phyloP scores from a whole-genome alignment of 1,140 invertebrate species.

The Drosophila nikananu region DNA sequence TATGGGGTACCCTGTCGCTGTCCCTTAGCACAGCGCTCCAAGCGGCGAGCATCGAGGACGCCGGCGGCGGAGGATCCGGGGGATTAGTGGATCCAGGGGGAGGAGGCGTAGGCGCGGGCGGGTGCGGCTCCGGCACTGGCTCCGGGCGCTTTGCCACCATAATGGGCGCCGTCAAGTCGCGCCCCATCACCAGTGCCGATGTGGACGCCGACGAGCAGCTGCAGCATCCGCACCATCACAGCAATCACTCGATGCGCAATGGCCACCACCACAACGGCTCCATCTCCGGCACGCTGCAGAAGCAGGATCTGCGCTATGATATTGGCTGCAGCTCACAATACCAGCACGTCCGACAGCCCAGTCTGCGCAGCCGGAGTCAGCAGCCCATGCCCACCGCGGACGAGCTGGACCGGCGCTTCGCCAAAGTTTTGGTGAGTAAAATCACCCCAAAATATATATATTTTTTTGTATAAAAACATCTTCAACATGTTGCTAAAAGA shows the following conservation, averaged over 20 bases:
- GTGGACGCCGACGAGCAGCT: slow-evolving; percentile 59
- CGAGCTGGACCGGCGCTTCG: slow-evolving; percentile 96
- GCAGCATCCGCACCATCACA: slow-evolving; percentile 37
- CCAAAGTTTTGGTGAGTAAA: slow-evolving; percentile 96
- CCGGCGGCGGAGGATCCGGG: slow-evolving; percentile 60
- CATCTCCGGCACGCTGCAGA: slow-evolving; percentile 59
- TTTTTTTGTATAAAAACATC: not conserved
- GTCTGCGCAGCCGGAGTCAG: slow-evolving; percentile 91
- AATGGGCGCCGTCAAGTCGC: slow-evolving; percentile 82
- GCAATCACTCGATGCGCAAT: slow-evolving; percentile 65
- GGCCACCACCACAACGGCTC: slow-evolving; percentile 50
- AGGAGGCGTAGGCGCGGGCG: slow-evolving; percentile 27
- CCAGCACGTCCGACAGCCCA: slow-evolving; percentile 88
- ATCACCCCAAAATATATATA: not conserved
- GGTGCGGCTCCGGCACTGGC: slow-evolving; percentile 29
- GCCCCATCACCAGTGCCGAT: slow-evolving; percentile 68
- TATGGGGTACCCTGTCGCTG: slow-evolving; percentile 81
- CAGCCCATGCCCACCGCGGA: slow-evolving; percentile 94
- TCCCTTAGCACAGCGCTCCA: slow-evolving; percentile 82
- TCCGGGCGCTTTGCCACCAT: slow-evolving; percentile 74
- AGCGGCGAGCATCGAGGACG: slow-evolving; percentile 73
- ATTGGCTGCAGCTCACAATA: slow-evolving; percentile 79
- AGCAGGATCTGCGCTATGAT: slow-evolving; percentile 81
- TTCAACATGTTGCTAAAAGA: too few species aligned
- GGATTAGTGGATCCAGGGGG: slow-evolving; percentile 45